A percentile compares a stretch with the other conserved stretches of the same genome.
These are phyloP conservation scores for Diplodus sargus DNA, from an alignment of 2,797 vertebrate species.

Conservation along the genomic window DNA sequence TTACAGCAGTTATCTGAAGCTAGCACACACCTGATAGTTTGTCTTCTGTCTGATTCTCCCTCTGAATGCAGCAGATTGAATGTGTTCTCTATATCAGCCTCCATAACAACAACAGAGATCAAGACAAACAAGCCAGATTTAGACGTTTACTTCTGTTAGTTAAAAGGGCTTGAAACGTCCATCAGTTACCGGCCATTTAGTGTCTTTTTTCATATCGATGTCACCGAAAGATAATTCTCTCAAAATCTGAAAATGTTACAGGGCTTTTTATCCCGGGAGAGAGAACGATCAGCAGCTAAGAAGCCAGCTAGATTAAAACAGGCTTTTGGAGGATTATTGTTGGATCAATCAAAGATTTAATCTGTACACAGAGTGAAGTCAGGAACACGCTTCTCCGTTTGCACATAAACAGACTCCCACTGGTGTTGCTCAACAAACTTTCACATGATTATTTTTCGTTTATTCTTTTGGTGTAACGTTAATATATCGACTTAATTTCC, in stretches of 20 bases:
- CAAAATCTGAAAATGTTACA: background rate
- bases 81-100: conserved; percentile 23
- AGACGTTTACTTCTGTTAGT: background rate
- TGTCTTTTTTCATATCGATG: too few species aligned
- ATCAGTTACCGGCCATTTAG: too few species aligned
- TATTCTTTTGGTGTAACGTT: background rate
- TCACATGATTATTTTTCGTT: background rate
- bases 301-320: background rate
- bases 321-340: background rate
- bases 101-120: conserved; percentile 42
- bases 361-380: background rate
- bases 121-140: background rate
- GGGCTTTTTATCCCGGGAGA: background rate
- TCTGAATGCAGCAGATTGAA: conserved; percentile 36
- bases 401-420: background rate
- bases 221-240: background rate
- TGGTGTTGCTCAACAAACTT: background rate
- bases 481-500: background rate
- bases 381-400: background rate
- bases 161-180: too few species aligned
- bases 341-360: background rate
- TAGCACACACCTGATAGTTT: conserved; percentile 73
- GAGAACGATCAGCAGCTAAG: background rate
- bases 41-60: conserved; percentile 42
- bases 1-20: conserved; percentile 60